These are phyloP conservation scores for Catocala nupta DNA, from an alignment of 2,888 invertebrate genomes.

Conservation along the genomic window DNA sequence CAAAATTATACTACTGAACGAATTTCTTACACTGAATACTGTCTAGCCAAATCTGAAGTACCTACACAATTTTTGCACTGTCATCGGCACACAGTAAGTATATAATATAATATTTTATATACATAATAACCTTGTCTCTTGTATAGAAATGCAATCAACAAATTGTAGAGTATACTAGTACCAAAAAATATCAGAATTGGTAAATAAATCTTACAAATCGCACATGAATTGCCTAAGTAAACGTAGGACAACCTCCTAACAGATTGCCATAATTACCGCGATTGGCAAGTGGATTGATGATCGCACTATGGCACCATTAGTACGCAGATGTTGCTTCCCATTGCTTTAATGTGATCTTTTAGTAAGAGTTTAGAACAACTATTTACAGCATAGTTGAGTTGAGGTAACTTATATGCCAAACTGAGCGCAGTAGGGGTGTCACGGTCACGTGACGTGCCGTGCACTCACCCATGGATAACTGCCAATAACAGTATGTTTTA, in stretches of 20 bases:
- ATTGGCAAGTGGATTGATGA: constrained; percentile 25
- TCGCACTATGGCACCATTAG: constrained; percentile 19
- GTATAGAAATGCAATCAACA: too few relatives aligned
- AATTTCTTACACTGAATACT: too few relatives aligned
- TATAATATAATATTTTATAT: too few relatives aligned
- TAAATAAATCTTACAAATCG: too few relatives aligned
- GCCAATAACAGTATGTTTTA: constrained; percentile 72
- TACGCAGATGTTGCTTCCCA: constrained; percentile 14
- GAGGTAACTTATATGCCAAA: constrained; percentile 41
- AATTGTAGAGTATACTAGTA: too few relatives aligned
- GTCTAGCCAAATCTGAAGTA: too few relatives aligned
- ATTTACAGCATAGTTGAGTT: not conserved
- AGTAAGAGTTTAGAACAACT: not conserved
- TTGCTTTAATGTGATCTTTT: constrained; percentile 16
- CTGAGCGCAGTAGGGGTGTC: constrained; percentile 55
- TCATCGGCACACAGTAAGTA: too few relatives aligned
- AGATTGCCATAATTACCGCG: constrained; percentile 21
- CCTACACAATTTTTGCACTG: too few relatives aligned
- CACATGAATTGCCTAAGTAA: constrained; percentile 10
- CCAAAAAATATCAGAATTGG: too few relatives aligned
- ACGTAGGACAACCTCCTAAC: constrained; percentile 19
- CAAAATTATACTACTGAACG: too few relatives aligned
- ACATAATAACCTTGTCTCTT: too few relatives aligned
- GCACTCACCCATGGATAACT: constrained; percentile 71
- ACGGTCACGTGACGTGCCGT: constrained; percentile 76